These are phyloP conservation scores for Antheraea pernyi DNA, from an alignment of 1,140 invertebrate species.

Conservation along the genomic window DNA sequence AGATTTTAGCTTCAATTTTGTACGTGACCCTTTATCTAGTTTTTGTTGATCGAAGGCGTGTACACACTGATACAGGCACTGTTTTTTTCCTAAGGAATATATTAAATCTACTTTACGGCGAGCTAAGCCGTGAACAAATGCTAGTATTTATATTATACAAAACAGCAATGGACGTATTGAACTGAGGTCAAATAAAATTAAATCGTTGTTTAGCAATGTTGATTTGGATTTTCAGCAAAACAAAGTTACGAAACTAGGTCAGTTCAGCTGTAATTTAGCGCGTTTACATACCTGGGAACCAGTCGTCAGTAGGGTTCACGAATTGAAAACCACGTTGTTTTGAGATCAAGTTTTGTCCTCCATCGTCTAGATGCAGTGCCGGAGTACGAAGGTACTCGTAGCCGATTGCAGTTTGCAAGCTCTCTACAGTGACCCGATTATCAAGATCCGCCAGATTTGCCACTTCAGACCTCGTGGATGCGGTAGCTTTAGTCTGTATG, in stretches of 20 bases:
- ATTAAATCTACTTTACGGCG: too few species aligned
- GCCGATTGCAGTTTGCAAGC: constrained; percentile 86
- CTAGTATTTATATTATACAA: too few species aligned
- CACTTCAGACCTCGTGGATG: constrained; percentile 88
- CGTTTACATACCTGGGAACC: constrained; percentile 88
- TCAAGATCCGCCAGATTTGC: constrained; percentile 89
- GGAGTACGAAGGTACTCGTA: constrained; percentile 90
- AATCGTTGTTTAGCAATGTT: neutral
- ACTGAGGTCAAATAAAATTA: neutral
- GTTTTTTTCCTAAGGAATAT: too few species aligned
- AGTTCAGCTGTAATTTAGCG: neutral
- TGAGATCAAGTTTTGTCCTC: constrained; percentile 82
- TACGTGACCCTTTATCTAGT: too few species aligned
- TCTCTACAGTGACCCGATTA: constrained; percentile 83
- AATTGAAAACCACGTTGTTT: constrained; percentile 89
- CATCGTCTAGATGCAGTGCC: constrained; percentile 83
- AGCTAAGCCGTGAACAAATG: too few species aligned
- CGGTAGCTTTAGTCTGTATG: constrained; percentile 88
- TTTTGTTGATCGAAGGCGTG: too few species aligned
- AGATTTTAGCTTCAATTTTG: too few species aligned
- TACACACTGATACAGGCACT: too few species aligned
- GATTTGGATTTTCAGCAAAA: neutral
- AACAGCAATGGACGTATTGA: too few species aligned
- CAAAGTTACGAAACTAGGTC: constrained; percentile 7
- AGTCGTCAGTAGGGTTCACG: constrained; percentile 92